Percentiles rank a stretch among this genome's conserved stretches.
These are phyloP conservation scores for Salarias fasciatus DNA, from an alignment of 2,797 vertebrate species.

Conservation along the genomic window DNA sequence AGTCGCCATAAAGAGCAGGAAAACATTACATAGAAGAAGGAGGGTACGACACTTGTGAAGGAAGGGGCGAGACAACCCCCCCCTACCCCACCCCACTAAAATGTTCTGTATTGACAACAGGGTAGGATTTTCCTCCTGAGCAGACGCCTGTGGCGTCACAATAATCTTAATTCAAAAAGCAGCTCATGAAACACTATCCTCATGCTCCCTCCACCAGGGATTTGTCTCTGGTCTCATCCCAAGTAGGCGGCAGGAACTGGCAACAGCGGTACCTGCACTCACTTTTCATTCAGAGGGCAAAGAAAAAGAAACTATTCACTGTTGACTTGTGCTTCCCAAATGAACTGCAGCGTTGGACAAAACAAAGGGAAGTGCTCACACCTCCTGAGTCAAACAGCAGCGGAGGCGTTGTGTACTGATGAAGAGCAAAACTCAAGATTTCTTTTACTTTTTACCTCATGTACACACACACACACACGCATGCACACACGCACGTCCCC, in stretches of 20 bases:
- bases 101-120: constrained; percentile 36
- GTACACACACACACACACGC: too few relatives aligned
- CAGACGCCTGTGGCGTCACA: constrained; percentile 39
- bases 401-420: constrained; percentile 14
- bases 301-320: constrained; percentile 36
- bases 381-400: constrained; percentile 45
- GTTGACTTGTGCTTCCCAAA: constrained; percentile 50
- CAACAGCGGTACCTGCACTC: constrained; percentile 24
- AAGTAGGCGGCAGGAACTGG: constrained; percentile 50
- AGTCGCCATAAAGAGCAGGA: constrained; percentile 31
- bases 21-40: constrained; percentile 24
- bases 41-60: constrained; percentile 11
- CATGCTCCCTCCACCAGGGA: constrained; percentile 29
- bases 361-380: constrained; percentile 41
- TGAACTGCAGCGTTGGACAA: constrained; percentile 53
- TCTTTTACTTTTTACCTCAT: background rate
- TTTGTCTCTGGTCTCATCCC: constrained; percentile 47
- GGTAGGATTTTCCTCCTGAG: constrained; percentile 37
- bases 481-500: constrained; percentile 11
- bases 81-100: constrained; percentile 28
- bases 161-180: constrained; percentile 54
- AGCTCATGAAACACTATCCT: constrained; percentile 48
- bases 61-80: constrained; percentile 28
- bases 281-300: constrained; percentile 35
- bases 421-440: constrained; percentile 21